These are phyloP conservation scores for Drosophila nasuta DNA, from an alignment of 1,140 invertebrate species.

Conservation along the genomic window DNA sequence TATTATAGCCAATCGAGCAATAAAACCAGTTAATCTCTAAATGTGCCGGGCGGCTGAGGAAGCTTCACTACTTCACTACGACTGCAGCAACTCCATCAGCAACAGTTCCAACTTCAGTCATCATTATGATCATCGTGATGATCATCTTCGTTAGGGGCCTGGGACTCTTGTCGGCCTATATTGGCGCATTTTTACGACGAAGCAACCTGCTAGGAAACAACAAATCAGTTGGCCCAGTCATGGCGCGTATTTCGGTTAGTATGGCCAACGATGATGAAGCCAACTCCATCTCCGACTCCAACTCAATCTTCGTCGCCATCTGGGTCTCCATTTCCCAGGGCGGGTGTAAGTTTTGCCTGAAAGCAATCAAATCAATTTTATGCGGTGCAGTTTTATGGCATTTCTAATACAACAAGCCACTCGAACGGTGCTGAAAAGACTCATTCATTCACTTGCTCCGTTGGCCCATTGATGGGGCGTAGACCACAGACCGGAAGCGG, in stretches of 20 bases:
- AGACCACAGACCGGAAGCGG: slow-evolving; percentile 57
- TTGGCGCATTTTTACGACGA: slow-evolving; percentile 42
- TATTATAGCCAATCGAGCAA: slow-evolving; percentile 83
- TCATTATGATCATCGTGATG: not conserved
- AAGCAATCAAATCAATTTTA: slow-evolving; percentile 60
- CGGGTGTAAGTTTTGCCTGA: slow-evolving; percentile 43
- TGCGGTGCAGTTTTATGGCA: slow-evolving; percentile 52
- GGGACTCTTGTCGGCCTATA: slow-evolving; percentile 34
- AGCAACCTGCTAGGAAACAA: slow-evolving; percentile 48
- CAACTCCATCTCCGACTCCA: slow-evolving; percentile 14
- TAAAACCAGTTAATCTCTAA: slow-evolving; percentile 84
- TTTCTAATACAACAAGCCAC: slow-evolving; percentile 40
- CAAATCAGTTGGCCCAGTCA: slow-evolving; percentile 51
- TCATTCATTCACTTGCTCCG: slow-evolving; percentile 38
- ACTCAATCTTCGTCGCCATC: slow-evolving; percentile 16
- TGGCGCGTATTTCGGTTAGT: slow-evolving; percentile 49
- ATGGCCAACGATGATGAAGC: slow-evolving; percentile 13
- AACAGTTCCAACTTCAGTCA: slow-evolving; percentile 6
- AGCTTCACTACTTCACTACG: slow-evolving; percentile 21
- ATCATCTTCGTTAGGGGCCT: slow-evolving; percentile 1
- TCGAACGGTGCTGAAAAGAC: not conserved
- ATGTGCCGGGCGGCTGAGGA: slow-evolving; percentile 63
- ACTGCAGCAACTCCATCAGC: slow-evolving; percentile 39
- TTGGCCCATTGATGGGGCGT: slow-evolving; percentile 46
- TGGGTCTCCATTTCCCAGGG: slow-evolving; percentile 34